phyloP scores from a whole-genome alignment of 1,140 invertebrate genomes.

The Drosophila parabipectinata region DNA sequence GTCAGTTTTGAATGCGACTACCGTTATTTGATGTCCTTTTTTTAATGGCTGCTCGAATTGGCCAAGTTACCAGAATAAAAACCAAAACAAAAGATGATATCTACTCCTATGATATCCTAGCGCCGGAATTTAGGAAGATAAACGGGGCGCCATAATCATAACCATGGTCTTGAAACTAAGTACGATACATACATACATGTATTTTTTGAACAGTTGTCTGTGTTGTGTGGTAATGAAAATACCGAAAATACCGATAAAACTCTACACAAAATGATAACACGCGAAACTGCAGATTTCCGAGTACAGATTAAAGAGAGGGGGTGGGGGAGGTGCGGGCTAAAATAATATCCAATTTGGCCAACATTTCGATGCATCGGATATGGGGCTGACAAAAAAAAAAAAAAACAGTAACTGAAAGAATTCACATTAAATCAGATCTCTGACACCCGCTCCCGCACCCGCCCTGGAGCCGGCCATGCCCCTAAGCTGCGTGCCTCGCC shows the following conservation, averaged over 20 bases:
- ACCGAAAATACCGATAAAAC: background rate
- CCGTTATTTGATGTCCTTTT: background rate
- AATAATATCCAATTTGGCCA: slow-evolving; percentile 8
- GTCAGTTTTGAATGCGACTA: background rate
- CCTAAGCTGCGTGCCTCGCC: too few relatives aligned
- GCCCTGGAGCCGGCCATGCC: too few relatives aligned
- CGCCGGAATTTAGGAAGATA: background rate
- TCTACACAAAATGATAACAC: background rate
- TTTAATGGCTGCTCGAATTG: background rate
- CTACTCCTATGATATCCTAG: background rate
- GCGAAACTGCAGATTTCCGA: background rate
- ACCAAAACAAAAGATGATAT: background rate
- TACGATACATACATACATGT: slow-evolving; percentile 19
- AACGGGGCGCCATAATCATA: background rate
- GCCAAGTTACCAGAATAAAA: background rate
- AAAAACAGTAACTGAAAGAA: background rate
- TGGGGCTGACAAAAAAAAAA: too few relatives aligned
- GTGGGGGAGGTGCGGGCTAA: background rate
- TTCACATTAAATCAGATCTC: background rate
- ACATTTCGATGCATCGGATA: background rate
- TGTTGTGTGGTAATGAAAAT: slow-evolving; percentile 26
- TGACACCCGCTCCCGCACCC: background rate
- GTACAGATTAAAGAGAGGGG: too few relatives aligned
- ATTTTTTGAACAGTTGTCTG: slow-evolving; percentile 20
- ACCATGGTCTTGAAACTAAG: background rate